phyloP scores from a whole-genome alignment of 2,888 invertebrate species.

The Mycalesis mineus region DNA sequence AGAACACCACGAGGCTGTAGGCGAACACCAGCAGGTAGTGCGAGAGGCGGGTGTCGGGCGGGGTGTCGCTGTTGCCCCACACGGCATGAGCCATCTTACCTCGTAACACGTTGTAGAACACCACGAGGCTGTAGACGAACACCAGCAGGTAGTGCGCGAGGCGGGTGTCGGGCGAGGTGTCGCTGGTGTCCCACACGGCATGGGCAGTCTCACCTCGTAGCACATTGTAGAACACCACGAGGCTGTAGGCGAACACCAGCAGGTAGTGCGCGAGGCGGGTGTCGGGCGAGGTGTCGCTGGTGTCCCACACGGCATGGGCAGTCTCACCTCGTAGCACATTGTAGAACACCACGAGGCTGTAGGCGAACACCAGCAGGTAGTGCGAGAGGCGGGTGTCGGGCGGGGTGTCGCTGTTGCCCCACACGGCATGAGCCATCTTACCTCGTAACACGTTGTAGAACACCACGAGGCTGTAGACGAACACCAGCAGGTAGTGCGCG shows the following conservation, averaged over 20 bases:
- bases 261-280: neutral
- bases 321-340: neutral
- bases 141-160: conserved; percentile 78
- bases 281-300: neutral
- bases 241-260: neutral
- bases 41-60: neutral
- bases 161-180: conserved; percentile 39
- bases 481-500: conserved; percentile 79
- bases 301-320: neutral
- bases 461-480: conserved; percentile 81
- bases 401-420: neutral
- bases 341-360: neutral
- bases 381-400: neutral
- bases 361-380: neutral
- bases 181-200: conserved; percentile 44
- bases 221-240: neutral
- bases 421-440: conserved; percentile 38
- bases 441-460: conserved; percentile 82
- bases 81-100: conserved; percentile 56
- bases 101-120: conserved; percentile 81
- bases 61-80: neutral
- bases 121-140: conserved; percentile 80
- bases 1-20: conserved; percentile 55
- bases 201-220: neutral
- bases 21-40: neutral